Base-by-base conservation (phyloP, 2,113 vertebrate species). In the Hemicordylus capensis region DNA sequence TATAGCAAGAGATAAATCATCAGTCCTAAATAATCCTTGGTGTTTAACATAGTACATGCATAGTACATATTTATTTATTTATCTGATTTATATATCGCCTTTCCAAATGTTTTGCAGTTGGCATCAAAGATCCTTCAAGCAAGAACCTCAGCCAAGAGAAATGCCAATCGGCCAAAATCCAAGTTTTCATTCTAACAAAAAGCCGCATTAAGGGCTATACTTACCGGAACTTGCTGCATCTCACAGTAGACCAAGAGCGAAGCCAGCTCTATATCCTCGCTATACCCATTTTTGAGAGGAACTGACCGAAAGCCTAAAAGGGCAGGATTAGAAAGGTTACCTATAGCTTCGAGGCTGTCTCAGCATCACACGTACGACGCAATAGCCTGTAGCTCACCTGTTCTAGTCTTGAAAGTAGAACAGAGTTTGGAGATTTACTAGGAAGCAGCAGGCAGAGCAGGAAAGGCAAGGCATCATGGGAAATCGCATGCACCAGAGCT, bases 231-330 rank as follows among this genome's bases (percentile, higher is more conserved):
- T n/a, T 96, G 97, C 31, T 97, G 93, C 80, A 98, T 95, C 19
- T 96, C 95, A 89, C 98, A 97, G 94, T 97, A 96, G 90, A 99
- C 96, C 94, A 99, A 95, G 56, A 99, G 97, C 1, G 98, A 98
- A 0, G 98, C 97, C 88, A 99, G 94, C 89, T 99, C 98, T 24
- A 99, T 93, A 80, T 97, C 96, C 92, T 99, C 99, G 66, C 95
- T 98, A 78, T 97, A 98, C 69, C 98, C 98, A 0, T 99, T 99
- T 93, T 98, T 99, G 61, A 99, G 95, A 82, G 98, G 98, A 44
- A 99, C 97, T 0, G 97, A 97, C 74, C 99, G 96, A 86, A 98
- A 99, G 59, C 99, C 99, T 99, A 92, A 2, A 19, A 20, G 1
- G 22, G 34, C 24, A 37, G 1, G 3, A 85, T 80, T 42, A 46